These are phyloP conservation scores for Didymodactylos carnosus DNA, from an alignment of 2,888 invertebrate genomes.

Conservation along the genomic window DNA sequence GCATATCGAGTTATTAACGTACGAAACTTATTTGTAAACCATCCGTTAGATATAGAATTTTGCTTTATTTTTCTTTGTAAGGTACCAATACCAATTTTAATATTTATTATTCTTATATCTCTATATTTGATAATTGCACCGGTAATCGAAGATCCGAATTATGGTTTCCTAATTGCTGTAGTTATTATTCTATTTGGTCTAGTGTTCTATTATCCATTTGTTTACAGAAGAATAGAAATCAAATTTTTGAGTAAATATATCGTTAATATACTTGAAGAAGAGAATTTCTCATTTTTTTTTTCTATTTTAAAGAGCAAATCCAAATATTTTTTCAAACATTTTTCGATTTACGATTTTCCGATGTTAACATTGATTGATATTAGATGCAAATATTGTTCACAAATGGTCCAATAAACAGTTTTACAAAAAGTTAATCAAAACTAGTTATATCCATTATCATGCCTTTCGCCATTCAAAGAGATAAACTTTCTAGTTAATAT, in stretches of 20 bases:
- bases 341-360: background rate
- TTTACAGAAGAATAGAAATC: background rate
- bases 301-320: background rate
- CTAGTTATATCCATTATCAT: no score
- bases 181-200: background rate
- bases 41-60: background rate
- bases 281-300: background rate
- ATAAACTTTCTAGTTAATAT: no score
- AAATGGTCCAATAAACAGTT: no score
- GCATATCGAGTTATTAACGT: background rate
- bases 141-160: background rate
- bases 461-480: no score
- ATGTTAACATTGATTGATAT: no score
- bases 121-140: background rate
- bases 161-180: background rate
- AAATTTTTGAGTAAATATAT: background rate
- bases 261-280: background rate
- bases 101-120: background rate
- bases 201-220: background rate
- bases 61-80: background rate
- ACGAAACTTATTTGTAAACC: background rate
- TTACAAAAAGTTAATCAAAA: no score
- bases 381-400: no score
- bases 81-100: background rate
- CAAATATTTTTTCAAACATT: background rate